Base-by-base conservation (phyloP, 2,888 invertebrate species). In the Parnassius apollo region DNA sequence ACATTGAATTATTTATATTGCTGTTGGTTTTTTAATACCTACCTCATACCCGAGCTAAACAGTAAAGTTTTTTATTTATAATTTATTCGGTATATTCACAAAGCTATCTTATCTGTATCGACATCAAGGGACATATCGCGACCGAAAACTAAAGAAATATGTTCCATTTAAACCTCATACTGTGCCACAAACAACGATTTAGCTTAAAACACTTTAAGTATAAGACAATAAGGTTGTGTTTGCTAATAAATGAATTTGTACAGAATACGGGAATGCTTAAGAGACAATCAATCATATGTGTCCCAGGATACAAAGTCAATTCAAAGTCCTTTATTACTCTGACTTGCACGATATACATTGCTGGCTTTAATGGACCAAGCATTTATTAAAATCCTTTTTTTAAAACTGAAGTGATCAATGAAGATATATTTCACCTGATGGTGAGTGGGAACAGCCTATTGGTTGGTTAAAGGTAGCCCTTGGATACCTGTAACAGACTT, bases 251-350 rank as follows among this genome's bases (percentile, higher is more conserved):
- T 35, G 18, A 35, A 22, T 11, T 42, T 42, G 12, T 13, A 13
- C 42, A 67, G 61, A 48, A 45, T 60, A 54, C 13, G 13, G 13
- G 51, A 44, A 44, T 60, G 62, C 48, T 59, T 53, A 18, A 67
- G 69, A 54, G 68, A 61, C 70, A 69, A 82, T 83, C 80, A 82
- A 82, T 83, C 83, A 82, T 77, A 76, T 65, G 68, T 72, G 80
- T 76, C 75, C 67, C 69, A 66, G 73, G 68, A 75, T 66, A 69
- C 70, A 70, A 68, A 68, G 64, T 67, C 68, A 64, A 63, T 58
- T 62, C 61, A 66, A 65, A 66, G 59, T 67, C 69, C 45, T 59
- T 60, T 60, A 60, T 57, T 48, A 46, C 22, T 56, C 55, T 46
- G 51, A 46, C 42, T n/a, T 59, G 61, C 2, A n/a, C 50, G 46